phyloP scores from a whole-genome alignment of 2,797 vertebrate species.

The Craterocephalus amniculus region DNA sequence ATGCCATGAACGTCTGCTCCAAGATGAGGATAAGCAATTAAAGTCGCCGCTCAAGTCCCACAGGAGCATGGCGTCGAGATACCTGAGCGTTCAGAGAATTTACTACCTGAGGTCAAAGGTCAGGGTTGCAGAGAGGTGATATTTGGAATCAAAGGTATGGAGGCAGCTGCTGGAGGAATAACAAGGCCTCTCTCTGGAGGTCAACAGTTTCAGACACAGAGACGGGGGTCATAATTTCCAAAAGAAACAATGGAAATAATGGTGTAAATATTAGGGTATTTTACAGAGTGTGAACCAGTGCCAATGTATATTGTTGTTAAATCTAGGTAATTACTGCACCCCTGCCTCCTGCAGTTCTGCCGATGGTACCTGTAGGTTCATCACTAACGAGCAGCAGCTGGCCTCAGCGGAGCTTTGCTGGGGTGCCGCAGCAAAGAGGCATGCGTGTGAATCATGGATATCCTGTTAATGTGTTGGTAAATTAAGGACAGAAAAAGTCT shows the following conservation, averaged over 20 bases:
- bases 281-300: slow-evolving; percentile 66
- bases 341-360: slow-evolving; percentile 50
- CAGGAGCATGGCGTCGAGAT: slow-evolving; percentile 58
- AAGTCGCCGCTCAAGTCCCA: slow-evolving; percentile 43
- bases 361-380: slow-evolving; percentile 56
- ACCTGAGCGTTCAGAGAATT: slow-evolving; percentile 67
- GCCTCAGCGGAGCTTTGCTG: slow-evolving; percentile 5
- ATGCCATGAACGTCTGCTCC: slow-evolving; percentile 35
- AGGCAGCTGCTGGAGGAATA: slow-evolving; percentile 45
- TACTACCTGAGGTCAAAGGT: slow-evolving; percentile 67
- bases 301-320: slow-evolving; percentile 73
- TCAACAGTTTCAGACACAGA: slow-evolving; percentile 38
- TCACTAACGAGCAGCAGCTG: slow-evolving; percentile 65
- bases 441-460: slow-evolving; percentile 29
- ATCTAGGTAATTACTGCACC: slow-evolving; percentile 63
- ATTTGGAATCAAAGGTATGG: slow-evolving; percentile 56
- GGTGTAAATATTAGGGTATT: slow-evolving; percentile 68
- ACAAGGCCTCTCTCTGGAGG: slow-evolving; percentile 39
- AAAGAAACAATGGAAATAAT: slow-evolving; percentile 64
- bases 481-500: slow-evolving; percentile 2
- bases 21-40: slow-evolving; percentile 68
- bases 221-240: slow-evolving; percentile 54
- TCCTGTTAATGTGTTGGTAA: not conserved
- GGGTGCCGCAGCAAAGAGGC: slow-evolving; percentile 7
- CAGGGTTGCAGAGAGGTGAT: slow-evolving; percentile 65